phyloP scores from a whole-genome alignment of 1,140 invertebrate genomes.

The Monochamus saltuarius region DNA sequence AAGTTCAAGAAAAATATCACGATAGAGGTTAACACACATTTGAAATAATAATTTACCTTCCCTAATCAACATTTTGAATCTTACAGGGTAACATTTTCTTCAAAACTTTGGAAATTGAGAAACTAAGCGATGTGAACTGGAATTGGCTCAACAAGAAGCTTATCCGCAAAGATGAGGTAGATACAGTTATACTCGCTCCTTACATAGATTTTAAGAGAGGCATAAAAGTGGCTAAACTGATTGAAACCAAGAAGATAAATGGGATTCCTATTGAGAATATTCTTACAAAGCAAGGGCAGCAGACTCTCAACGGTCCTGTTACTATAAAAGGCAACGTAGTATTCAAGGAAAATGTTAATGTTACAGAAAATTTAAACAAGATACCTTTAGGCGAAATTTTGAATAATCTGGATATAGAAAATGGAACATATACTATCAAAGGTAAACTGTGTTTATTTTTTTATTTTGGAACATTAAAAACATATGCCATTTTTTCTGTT shows the following conservation, averaged over 20 bases:
- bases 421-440: conserved; percentile 32
- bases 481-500: not conserved
- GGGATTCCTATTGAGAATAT: conserved; percentile 40
- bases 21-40: conserved; percentile 2
- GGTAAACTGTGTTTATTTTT: conserved; percentile 21
- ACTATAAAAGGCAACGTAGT: conserved; percentile 39
- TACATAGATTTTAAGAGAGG: conserved; percentile 37
- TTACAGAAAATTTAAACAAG: conserved; percentile 36
- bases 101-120: conserved; percentile 34
- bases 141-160: conserved; percentile 34
- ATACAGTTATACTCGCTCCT: conserved; percentile 26
- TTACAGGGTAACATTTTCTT: conserved; percentile 39
- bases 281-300: conserved; percentile 39
- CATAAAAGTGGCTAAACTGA: conserved; percentile 39
- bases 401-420: conserved; percentile 24
- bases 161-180: conserved; percentile 43
- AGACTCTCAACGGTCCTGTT: conserved; percentile 37
- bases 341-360: conserved; percentile 32
- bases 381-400: conserved; percentile 34
- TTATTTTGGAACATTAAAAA: not conserved
- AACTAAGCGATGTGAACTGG: conserved; percentile 36
- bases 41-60: not conserved
- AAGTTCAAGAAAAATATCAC: conserved; percentile 2
- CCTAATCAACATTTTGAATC: not conserved
- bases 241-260: conserved; percentile 44